Evolutionary conservation across 2,113 vertebrate species (phyloP), one percentile per base, ranked within the genome.

Genomic region (Aptenodytes forsteri): DNA sequence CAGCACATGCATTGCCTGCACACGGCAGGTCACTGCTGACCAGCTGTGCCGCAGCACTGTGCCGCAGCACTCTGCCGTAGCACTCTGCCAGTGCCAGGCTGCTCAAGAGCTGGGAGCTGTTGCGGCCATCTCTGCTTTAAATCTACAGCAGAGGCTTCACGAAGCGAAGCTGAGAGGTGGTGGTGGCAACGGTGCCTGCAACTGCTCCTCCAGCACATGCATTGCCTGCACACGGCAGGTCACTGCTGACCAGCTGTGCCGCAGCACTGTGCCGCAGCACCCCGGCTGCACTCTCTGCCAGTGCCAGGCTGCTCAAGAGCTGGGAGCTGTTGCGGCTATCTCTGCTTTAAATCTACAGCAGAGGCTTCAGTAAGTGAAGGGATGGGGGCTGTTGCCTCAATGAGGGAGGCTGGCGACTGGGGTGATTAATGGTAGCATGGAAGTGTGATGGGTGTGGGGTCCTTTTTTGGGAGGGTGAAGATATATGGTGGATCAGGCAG

Each of bases 401-500:
- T 18, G 47, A 2, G 13, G 16, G 5, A 67, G 5, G 21, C 47
- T 59, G 38, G 26, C 0, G 0, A 16, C 19, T 13, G 25, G 8
- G 61, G n/a, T 42, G 19, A 77, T 42, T 54, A 55, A 55, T 13
- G 26, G 34, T 23, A 30, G 22, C 4, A 14, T 47, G n/a, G n/a
- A 44, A 50, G 12, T 4, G 6, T 47, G 47, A 22, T 55, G 38
- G 10, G 2, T 46, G 5, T 36, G 44, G 42, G 19, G 27, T 65
- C 40, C 23, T 83, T 40, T 12, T 46, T 67, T 25, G 4, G 40
- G 38, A 7, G 30, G 8, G 2, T 47, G 47, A 78, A 89, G 29
- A 19, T 89, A 4, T 40, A 54, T 21, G 34, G 30, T 62, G 27
- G 19, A 38, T 84, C 21, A 73, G 19, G 36, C 61, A 54, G 44